Conservation (phyloP, 1,140 invertebrate species). For the Halesus radiatus region DNA sequence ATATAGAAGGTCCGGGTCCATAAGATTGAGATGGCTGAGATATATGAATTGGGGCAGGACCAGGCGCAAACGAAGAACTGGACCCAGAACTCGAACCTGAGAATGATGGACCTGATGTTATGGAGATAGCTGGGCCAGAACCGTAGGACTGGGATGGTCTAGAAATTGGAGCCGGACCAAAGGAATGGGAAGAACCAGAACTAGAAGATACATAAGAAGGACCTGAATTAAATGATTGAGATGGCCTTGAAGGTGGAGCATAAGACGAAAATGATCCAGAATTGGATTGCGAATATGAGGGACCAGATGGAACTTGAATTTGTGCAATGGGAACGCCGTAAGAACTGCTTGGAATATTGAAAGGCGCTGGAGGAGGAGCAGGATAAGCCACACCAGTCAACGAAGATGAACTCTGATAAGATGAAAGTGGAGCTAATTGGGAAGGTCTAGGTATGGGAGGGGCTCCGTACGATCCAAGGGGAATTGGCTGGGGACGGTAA, state of each 20-base stretch:
- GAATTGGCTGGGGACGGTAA: not conserved
- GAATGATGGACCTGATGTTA: conserved; percentile 4
- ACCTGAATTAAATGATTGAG: not conserved
- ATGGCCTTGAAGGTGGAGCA: not conserved
- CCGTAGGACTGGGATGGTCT: not conserved
- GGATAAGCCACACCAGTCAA: not conserved
- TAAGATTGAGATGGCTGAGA: not conserved
- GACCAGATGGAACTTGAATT: conserved; percentile 1
- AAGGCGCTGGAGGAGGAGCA: not conserved
- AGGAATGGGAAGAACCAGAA: not conserved
- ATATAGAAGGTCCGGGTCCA: not conserved
- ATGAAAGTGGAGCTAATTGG: not conserved
- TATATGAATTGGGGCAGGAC: not conserved
- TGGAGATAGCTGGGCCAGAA: not conserved
- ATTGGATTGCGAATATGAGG: not conserved
- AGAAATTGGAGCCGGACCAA: conserved; percentile 1
- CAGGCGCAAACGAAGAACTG: not conserved
- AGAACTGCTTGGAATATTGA: conserved; percentile 7
- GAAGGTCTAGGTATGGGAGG: not conserved
- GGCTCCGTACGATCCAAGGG: not conserved
- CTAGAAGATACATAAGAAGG: not conserved
- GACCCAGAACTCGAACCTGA: not conserved
- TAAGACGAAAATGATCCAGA: conserved; percentile 1
- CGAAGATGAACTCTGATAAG: not conserved
- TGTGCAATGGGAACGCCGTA: conserved; percentile 12